Conservation (phyloP, 2,888 invertebrate genomes). For the Lithophane leautieri region DNA sequence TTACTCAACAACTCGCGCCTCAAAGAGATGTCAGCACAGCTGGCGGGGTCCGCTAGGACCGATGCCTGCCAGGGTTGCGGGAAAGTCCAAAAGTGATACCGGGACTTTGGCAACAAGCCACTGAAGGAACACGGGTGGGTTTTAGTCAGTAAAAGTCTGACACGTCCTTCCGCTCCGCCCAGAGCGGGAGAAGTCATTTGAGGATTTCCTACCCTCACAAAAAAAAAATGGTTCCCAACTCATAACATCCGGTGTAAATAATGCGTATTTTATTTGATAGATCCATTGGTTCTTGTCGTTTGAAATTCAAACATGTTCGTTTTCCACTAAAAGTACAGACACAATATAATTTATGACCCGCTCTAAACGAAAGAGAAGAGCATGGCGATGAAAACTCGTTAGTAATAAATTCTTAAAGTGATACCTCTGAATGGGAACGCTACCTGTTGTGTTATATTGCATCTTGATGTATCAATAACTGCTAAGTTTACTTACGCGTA, state of each 20-base stretch:
- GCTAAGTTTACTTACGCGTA: slow-evolving; percentile 18
- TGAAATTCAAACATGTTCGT: background rate
- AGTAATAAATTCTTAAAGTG: slow-evolving; percentile 29
- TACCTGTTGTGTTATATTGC: slow-evolving; percentile 9
- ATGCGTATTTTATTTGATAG: background rate
- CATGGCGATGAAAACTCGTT: slow-evolving; percentile 26
- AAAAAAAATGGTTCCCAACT: too few species aligned
- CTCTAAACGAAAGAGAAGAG: slow-evolving; percentile 24
- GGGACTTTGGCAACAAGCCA: too few species aligned
- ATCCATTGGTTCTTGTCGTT: background rate
- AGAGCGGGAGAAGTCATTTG: too few species aligned
- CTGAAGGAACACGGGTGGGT: too few species aligned
- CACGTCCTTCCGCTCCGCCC: too few species aligned
- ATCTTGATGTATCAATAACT: slow-evolving; percentile 28
- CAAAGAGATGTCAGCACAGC: too few species aligned
- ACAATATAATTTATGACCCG: slow-evolving; percentile 34
- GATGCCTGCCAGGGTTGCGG: too few species aligned
- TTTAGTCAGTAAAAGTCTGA: too few species aligned
- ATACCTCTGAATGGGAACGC: slow-evolving; percentile 2
- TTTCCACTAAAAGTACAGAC: background rate
- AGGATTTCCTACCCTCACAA: too few species aligned
- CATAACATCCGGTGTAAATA: background rate
- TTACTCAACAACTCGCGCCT: too few species aligned
- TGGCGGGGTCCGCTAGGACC: too few species aligned
- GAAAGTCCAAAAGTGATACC: too few species aligned